Evolutionary conservation across 2,113 vertebrate species (phyloP).

Genomic region (Rousettus leschenaultii): DNA sequence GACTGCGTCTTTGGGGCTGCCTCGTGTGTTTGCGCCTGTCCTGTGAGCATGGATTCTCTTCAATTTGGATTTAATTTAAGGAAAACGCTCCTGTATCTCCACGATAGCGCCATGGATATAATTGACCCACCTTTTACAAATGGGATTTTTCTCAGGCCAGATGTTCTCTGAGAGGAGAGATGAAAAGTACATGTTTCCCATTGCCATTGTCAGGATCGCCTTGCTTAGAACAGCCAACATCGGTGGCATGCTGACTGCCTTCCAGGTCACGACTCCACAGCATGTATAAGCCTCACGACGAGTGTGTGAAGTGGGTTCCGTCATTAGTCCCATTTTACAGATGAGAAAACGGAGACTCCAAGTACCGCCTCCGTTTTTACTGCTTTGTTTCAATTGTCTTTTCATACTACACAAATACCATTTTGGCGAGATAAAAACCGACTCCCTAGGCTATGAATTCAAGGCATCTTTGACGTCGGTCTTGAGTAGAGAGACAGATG

Average conservation of each 20-base stretch:
- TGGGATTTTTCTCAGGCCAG: not conserved
- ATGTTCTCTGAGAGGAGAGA: not conserved
- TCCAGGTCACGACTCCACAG: accelerated
- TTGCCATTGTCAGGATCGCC: too few relatives aligned
- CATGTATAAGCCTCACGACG: not conserved
- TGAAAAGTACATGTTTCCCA: not conserved
- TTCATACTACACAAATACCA: not conserved
- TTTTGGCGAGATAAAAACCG: not conserved
- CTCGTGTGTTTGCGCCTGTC: not conserved
- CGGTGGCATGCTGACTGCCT: not conserved
- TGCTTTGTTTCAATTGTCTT: not conserved
- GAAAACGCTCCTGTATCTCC: not conserved
- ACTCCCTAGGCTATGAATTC: not conserved
- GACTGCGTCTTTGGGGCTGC: accelerated
- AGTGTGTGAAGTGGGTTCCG: not conserved
- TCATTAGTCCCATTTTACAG: not conserved
- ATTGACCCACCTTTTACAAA: not conserved
- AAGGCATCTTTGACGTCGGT: not conserved
- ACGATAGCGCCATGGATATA: not conserved
- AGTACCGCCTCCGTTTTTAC: not conserved
- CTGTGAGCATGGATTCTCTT: not conserved
- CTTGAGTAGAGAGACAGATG: not conserved
- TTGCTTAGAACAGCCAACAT: not conserved
- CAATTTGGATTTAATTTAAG: not conserved
- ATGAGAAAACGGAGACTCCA: not conserved